Percentiles rank a stretch among this genome's conserved stretches.
Conservation (phyloP, 2,113 vertebrate species). For the Ochotona princeps region DNA sequence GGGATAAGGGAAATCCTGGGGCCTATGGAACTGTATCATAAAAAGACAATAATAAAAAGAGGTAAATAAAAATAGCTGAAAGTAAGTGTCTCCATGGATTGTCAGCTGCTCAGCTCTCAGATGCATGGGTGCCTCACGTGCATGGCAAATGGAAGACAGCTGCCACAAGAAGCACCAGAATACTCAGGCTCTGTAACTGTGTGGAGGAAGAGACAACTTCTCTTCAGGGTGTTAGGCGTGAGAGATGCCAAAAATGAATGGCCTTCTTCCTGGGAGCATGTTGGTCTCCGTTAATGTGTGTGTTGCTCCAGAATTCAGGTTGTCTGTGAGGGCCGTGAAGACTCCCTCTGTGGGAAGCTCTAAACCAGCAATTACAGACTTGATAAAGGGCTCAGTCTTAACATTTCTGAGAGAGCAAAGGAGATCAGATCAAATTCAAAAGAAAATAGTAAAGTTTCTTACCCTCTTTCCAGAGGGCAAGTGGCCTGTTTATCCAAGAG, state of each 20-base stretch:
- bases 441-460: constrained; percentile 29
- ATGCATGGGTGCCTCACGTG: not conserved
- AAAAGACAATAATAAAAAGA: no score
- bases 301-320: constrained; percentile 19
- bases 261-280: constrained; percentile 16
- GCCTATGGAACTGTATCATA: no score
- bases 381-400: not conserved
- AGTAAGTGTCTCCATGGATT: not conserved
- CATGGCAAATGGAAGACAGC: constrained; percentile 10
- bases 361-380: constrained; percentile 7
- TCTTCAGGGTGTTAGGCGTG: constrained; percentile 20
- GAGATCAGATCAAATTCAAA: constrained; percentile 51
- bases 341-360: not conserved
- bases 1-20: no score
- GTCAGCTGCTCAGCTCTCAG: not conserved
- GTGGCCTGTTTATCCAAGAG: constrained; percentile 62
- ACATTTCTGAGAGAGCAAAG: constrained; percentile 40
- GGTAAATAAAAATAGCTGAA: not conserved
- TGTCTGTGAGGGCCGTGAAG: not conserved
- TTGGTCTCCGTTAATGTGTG: constrained; percentile 16
- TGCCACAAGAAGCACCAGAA: not conserved
- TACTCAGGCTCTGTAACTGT: not conserved
- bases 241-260: constrained; percentile 28
- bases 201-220: not conserved
- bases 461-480: constrained; percentile 69